Evolutionary conservation across 2,113 vertebrate genomes (phyloP).

Genomic region (Paramisgurnus dabryanus): DNA sequence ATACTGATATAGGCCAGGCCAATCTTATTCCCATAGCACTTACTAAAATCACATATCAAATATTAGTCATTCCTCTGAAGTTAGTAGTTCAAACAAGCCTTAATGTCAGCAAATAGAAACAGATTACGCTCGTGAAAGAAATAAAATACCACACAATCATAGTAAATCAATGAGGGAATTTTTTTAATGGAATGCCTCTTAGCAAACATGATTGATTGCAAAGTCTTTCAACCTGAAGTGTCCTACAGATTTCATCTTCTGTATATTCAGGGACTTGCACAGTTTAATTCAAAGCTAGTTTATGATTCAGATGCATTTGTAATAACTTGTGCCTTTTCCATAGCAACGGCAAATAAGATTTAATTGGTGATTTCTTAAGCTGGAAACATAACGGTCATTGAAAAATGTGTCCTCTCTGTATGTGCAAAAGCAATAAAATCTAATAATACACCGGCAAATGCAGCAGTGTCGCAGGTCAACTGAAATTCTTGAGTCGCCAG

Average conservation of each 20-base stretch:
- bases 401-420: background rate
- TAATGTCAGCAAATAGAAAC: too few relatives aligned
- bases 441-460: background rate
- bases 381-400: too few relatives aligned
- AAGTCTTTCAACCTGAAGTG: too few relatives aligned
- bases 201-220: too few relatives aligned
- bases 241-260: too few relatives aligned
- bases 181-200: too few relatives aligned
- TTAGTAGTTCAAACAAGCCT: background rate
- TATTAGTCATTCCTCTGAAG: background rate
- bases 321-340: constrained; percentile 33
- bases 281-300: background rate
- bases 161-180: too few relatives aligned
- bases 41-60: background rate
- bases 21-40: background rate
- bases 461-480: background rate
- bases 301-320: constrained; percentile 31
- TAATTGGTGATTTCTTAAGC: constrained; percentile 34
- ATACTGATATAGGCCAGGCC: background rate
- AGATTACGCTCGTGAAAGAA: too few relatives aligned
- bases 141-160: too few relatives aligned
- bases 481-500: background rate
- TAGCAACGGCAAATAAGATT: constrained; percentile 15
- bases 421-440: background rate
- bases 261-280: background rate